Percentiles rank a stretch among this genome's conserved stretches.
These are phyloP conservation scores for Caenorhabditis sinica DNA, from an alignment of 2,888 invertebrate genomes.

Conservation along the genomic window DNA sequence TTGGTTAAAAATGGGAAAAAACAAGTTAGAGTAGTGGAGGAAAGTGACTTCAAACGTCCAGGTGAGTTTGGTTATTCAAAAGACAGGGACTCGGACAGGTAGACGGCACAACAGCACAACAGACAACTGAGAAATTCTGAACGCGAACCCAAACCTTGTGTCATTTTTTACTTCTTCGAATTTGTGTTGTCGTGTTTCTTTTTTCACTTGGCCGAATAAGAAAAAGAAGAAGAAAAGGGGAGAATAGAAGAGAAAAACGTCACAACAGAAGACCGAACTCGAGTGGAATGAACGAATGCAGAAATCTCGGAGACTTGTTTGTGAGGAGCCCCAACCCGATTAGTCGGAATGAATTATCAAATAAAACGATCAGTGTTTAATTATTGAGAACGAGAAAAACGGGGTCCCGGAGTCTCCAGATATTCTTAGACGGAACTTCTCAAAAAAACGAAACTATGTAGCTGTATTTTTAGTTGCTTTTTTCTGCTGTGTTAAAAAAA, in stretches of 20 bases:
- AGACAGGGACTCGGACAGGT: conserved; percentile 9
- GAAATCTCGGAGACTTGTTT: conserved; percentile 19
- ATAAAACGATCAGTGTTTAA: conserved; percentile 26
- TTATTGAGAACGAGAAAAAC: conserved; percentile 1
- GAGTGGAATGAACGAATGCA: conserved; percentile 35
- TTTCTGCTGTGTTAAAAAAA: too few species aligned
- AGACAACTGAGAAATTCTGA: conserved; percentile 51
- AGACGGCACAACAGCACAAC: conserved; percentile 37
- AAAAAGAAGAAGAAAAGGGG: conserved; percentile 20
- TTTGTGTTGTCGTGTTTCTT: conserved; percentile 38
- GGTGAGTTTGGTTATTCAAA: conserved; percentile 53
- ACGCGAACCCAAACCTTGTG: conserved; percentile 47
- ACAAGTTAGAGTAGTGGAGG: conserved; percentile 13
- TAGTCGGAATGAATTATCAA: conserved; percentile 50
- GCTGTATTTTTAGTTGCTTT: too few species aligned
- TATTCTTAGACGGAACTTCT: not conserved
- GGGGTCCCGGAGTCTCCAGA: not conserved
- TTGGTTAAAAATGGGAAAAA: conserved; percentile 12
- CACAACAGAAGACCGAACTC: conserved; percentile 49
- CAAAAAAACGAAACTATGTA: too few species aligned
- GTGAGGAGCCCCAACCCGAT: conserved; percentile 1
- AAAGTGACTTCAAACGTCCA: conserved; percentile 19
- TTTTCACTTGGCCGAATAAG: conserved; percentile 35
- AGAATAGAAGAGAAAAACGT: conserved; percentile 35
- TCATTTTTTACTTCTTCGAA: conserved; percentile 27